Evolutionary conservation across 2,888 invertebrate species (phyloP).

Genomic region (Acrocyrtus sp.): DNA sequence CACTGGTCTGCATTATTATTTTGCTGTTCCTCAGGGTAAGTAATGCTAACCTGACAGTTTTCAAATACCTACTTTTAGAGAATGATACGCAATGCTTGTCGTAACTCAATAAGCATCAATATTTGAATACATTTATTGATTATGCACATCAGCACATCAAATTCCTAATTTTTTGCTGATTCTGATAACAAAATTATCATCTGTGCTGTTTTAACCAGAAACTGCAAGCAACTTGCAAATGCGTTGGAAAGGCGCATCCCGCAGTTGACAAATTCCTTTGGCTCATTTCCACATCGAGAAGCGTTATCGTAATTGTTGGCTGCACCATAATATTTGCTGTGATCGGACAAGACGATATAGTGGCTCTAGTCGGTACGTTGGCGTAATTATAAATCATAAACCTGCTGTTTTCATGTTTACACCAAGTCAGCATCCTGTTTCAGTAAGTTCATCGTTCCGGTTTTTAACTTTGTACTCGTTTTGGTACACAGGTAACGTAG

Average conservation of each 20-base stretch:
- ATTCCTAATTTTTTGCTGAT: conserved; percentile 1
- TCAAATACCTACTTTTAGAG: too few species aligned
- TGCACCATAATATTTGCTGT: conserved; percentile 71
- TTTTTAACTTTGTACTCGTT: too few species aligned
- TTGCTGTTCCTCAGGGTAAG: conserved; percentile 81
- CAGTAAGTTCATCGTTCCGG: too few species aligned
- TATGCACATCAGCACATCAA: neutral
- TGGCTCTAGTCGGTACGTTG: conserved; percentile 47
- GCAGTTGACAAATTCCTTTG: conserved; percentile 72
- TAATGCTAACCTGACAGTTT: too few species aligned
- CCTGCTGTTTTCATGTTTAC: too few species aligned
- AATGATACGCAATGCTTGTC: too few species aligned
- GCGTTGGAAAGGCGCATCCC: conserved; percentile 32
- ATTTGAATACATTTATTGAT: neutral
- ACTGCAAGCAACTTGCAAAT: conserved; percentile 49
- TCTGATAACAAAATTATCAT: neutral
- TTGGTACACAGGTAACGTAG: conserved; percentile 72
- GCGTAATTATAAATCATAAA: conserved; percentile 75
- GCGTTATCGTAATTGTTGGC: conserved; percentile 79
- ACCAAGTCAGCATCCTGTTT: conserved; percentile 66
- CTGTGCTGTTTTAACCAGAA: conserved; percentile 50
- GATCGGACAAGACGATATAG: conserved; percentile 48
- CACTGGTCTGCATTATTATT: conserved; percentile 78
- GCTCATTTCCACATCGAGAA: conserved; percentile 79
- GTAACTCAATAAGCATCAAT: too few species aligned